Evolutionary conservation across 2,113 vertebrate genomes (phyloP).

Genomic region (Elachura formosa): DNA sequence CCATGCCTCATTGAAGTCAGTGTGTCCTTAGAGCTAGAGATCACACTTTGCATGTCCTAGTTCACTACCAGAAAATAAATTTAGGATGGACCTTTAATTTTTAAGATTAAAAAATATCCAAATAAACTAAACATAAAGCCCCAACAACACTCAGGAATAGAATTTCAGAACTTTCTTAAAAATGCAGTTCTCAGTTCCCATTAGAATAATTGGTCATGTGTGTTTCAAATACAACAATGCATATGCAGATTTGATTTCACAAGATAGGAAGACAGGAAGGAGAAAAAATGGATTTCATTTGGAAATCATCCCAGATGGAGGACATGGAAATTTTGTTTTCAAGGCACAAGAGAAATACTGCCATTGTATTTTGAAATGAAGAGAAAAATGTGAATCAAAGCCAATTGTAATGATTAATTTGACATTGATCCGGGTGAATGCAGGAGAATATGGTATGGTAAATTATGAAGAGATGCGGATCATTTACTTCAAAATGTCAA

Average conservation of each 20-base stretch:
- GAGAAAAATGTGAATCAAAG: not conserved
- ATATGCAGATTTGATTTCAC: not conserved
- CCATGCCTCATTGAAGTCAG: not conserved
- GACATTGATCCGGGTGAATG: not conserved
- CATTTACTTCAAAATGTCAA: not conserved
- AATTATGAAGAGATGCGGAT: not conserved
- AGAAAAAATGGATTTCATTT: not conserved
- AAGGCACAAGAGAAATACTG: not conserved
- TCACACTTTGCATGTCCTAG: not conserved
- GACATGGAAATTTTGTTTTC: not conserved
- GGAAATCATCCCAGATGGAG: not conserved
- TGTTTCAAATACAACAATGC: not conserved
- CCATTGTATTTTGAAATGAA: not conserved
- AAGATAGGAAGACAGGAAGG: not conserved
- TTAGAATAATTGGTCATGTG: not conserved
- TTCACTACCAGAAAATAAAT: not conserved
- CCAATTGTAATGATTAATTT: not conserved
- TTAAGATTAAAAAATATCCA: not conserved
- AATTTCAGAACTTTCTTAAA: not conserved
- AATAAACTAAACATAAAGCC: fast-evolving
- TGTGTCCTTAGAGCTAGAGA: not conserved
- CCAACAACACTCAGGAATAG: not conserved
- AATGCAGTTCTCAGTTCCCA: not conserved
- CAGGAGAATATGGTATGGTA: not conserved
- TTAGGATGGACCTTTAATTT: not conserved